Evolutionary conservation across 1,140 invertebrate genomes (phyloP).

Genomic region (Drosophila repleta): DNA sequence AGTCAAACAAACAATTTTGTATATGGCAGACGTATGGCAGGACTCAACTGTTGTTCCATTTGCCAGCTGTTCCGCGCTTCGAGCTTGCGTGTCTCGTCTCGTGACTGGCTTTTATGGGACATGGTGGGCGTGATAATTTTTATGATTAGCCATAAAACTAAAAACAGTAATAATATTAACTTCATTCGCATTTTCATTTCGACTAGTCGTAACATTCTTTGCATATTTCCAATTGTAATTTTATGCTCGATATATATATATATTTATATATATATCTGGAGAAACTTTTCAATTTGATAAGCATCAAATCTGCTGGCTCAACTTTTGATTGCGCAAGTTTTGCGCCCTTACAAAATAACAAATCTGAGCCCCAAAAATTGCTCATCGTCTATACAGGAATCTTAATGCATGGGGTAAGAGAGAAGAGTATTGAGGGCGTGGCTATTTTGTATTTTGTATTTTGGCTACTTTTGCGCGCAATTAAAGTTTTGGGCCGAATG

Average conservation of each 20-base stretch:
- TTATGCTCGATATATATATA: slow-evolving; percentile 41
- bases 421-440: background rate
- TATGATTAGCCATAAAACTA: slow-evolving; percentile 81
- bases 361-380: slow-evolving; percentile 10
- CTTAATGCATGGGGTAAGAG: slow-evolving; percentile 78
- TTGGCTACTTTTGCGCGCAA: slow-evolving; percentile 47
- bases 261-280: background rate
- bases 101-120: slow-evolving; percentile 45
- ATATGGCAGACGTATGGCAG: no score
- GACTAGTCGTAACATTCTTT: slow-evolving; percentile 39
- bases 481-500: slow-evolving; percentile 64
- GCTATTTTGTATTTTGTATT: slow-evolving; percentile 30
- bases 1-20: no score
- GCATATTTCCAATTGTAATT: slow-evolving; percentile 68
- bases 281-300: slow-evolving; percentile 80
- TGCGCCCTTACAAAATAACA: slow-evolving; percentile 12
- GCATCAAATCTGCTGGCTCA: slow-evolving; percentile 66
- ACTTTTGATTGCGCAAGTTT: slow-evolving; percentile 81
- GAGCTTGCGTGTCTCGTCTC: slow-evolving; percentile 30
- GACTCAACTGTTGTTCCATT: slow-evolving; percentile 9
- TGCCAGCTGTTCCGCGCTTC: slow-evolving; percentile 11
- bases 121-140: slow-evolving; percentile 81
- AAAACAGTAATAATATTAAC: slow-evolving; percentile 82
- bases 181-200: slow-evolving; percentile 66
- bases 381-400: slow-evolving; percentile 40